Conservation (phyloP, 2,888 invertebrate species). For the Linnaemya vulpina region DNA sequence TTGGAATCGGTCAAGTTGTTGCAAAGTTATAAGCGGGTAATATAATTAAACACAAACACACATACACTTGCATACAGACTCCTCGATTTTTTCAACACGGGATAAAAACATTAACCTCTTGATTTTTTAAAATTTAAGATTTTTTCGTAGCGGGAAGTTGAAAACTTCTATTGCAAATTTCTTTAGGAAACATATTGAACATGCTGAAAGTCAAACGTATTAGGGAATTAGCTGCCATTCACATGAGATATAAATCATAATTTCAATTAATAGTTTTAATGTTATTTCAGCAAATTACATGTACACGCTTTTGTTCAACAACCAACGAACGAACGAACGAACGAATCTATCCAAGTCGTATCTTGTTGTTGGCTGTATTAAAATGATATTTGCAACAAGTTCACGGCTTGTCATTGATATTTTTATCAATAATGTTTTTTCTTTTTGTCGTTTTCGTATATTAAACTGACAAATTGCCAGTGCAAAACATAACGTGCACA, state of each 20-base stretch:
- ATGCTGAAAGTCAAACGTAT: neutral
- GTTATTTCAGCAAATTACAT: neutral
- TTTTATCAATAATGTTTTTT: conserved; percentile 29
- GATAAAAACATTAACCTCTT: too few species aligned
- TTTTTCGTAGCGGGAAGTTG: too few species aligned
- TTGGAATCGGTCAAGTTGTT: too few species aligned
- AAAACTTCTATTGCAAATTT: too few species aligned
- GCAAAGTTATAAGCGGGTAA: too few species aligned
- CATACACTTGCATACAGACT: too few species aligned
- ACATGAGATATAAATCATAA: conserved; percentile 8
- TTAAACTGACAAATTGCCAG: neutral
- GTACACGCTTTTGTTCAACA: neutral
- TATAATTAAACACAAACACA: too few species aligned
- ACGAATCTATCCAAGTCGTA: neutral
- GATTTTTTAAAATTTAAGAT: too few species aligned
- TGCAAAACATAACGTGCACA: neutral
- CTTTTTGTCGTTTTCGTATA: too few species aligned
- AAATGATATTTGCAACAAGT: conserved; percentile 48
- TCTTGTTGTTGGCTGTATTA: neutral
- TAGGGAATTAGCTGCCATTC: neutral
- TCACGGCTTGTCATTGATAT: conserved; percentile 67
- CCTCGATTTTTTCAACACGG: too few species aligned
- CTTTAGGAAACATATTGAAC: neutral
- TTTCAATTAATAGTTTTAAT: conserved; percentile 1
- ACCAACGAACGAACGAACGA: too few species aligned